phyloP scores from a whole-genome alignment of 1,140 invertebrate genomes.

The Himalopsyche phryganea region DNA sequence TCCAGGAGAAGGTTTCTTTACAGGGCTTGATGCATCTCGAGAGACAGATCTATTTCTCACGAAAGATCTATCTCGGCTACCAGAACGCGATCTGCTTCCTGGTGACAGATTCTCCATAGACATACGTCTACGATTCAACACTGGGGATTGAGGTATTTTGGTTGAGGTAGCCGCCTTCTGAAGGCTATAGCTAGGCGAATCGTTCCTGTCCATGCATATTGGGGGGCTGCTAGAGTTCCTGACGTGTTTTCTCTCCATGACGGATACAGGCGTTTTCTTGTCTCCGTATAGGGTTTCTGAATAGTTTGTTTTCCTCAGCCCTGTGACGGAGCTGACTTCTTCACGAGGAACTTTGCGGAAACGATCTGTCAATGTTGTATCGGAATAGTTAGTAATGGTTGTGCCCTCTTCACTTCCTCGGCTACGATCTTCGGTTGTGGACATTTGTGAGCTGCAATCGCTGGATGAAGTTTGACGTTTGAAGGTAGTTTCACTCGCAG shows the following conservation, averaged over 20 bases:
- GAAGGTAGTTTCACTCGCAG: conserved; percentile 13
- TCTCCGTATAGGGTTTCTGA: conserved; percentile 54
- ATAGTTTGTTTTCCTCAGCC: conserved; percentile 63
- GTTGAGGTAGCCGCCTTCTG: conserved; percentile 39
- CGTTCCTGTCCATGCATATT: conserved; percentile 52
- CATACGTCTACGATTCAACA: conserved; percentile 37
- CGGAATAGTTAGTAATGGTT: conserved; percentile 3
- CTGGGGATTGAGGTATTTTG: conserved; percentile 45
- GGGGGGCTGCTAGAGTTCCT: conserved; percentile 51
- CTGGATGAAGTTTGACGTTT: conserved; percentile 18
- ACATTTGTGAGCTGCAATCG: conserved; percentile 23
- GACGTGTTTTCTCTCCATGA: conserved; percentile 44
- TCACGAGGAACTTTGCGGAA: conserved; percentile 56
- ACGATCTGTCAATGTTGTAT: conserved; percentile 42
- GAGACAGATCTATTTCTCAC: conserved; percentile 26
- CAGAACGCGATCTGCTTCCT: conserved; percentile 43
- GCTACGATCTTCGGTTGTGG: conserved; percentile 22
- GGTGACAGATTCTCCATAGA: conserved; percentile 38
- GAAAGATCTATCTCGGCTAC: conserved; percentile 36
- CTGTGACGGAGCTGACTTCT: conserved; percentile 64
- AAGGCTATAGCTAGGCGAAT: conserved; percentile 51
- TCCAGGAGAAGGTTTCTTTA: conserved; percentile 36
- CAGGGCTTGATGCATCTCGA: conserved; percentile 32
- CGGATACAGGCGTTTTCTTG: conserved; percentile 46
- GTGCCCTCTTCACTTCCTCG: conserved; percentile 16